These are phyloP conservation scores for Tetramorium bicarinatum DNA, from an alignment of 2,888 invertebrate species.

Conservation along the genomic window DNA sequence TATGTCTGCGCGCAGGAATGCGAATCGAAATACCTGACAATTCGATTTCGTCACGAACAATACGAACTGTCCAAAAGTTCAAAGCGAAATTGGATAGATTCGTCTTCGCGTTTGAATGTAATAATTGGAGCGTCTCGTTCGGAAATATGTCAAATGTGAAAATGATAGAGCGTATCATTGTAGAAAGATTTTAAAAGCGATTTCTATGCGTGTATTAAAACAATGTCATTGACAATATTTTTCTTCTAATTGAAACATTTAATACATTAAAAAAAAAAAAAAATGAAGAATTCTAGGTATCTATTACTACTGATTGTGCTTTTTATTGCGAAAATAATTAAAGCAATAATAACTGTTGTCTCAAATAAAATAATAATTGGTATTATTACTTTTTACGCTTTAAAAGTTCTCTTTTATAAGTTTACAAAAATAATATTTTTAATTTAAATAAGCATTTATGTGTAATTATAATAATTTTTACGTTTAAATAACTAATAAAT, in stretches of 20 bases:
- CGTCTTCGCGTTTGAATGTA: slow-evolving; percentile 28
- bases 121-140: slow-evolving; percentile 30
- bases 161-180: not conserved
- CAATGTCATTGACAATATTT: not conserved
- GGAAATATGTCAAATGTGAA: not conserved
- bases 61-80: slow-evolving; percentile 28
- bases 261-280: not conserved
- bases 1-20: slow-evolving; percentile 25
- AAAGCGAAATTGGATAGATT: slow-evolving; percentile 48
- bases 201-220: not conserved
- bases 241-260: not conserved
- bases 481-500: not conserved
- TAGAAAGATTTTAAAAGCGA: not conserved
- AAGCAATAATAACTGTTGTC: not conserved
- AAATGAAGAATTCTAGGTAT: not conserved
- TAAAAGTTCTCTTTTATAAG: not conserved
- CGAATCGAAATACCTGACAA: slow-evolving; percentile 52
- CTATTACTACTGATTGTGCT: not conserved
- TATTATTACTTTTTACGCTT: not conserved
- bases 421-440: not conserved
- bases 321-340: not conserved
- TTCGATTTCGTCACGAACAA: slow-evolving; percentile 42
- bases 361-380: not conserved
- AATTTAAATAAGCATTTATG: not conserved
- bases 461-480: not conserved